Percentiles rank a stretch among this genome's conserved stretches.
Conservation (phyloP, 1,140 invertebrate genomes). For the Aethina tumida region DNA sequence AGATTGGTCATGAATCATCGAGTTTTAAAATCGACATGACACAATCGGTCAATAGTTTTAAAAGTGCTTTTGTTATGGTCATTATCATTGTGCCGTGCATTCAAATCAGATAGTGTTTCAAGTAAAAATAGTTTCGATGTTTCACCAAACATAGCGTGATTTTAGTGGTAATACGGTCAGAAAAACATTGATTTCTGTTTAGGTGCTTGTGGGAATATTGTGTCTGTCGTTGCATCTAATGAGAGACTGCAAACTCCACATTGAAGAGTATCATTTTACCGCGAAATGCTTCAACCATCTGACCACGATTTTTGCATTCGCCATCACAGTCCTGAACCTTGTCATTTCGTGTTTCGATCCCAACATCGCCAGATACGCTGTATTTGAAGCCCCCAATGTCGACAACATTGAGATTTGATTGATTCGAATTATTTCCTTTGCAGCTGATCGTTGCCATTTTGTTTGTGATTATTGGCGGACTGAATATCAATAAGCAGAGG, state of each 20-base stretch:
- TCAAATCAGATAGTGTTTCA: too few relatives aligned
- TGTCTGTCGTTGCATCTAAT: constrained; percentile 62
- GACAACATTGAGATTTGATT: constrained; percentile 7
- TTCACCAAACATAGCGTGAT: not conserved
- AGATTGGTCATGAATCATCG: too few relatives aligned
- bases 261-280: constrained; percentile 53
- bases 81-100: too few relatives aligned
- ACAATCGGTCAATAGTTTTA: too few relatives aligned
- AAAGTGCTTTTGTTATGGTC: too few relatives aligned
- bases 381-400: constrained; percentile 34
- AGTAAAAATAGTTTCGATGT: too few relatives aligned
- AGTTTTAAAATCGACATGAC: too few relatives aligned
- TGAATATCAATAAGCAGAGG: constrained; percentile 64
- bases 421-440: constrained; percentile 15
- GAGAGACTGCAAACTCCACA: constrained; percentile 62
- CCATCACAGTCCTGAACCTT: constrained; percentile 66
- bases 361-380: constrained; percentile 42
- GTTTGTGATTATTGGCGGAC: constrained; percentile 66
- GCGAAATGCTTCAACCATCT: constrained; percentile 60
- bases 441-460: constrained; percentile 69
- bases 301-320: constrained; percentile 58
- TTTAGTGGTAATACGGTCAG: not conserved
- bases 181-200: constrained; percentile 9
- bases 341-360: constrained; percentile 72
- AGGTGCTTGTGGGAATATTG: constrained; percentile 46